Conservation (phyloP, 2,797 vertebrate genomes). For the Catostomus latipinnis region DNA sequence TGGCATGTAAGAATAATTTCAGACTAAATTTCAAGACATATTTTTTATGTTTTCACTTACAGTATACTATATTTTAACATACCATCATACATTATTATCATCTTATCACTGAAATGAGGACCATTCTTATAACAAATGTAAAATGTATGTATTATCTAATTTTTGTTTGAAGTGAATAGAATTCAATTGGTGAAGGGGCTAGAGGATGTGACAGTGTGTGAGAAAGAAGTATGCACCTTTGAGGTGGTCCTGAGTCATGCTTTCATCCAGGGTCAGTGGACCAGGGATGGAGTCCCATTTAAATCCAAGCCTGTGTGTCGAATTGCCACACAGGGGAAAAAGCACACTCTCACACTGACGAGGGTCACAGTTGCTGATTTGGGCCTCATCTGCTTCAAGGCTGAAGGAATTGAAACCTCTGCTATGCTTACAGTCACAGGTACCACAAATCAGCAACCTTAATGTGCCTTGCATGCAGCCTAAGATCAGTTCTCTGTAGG, state of each 20-base stretch:
- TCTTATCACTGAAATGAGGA: too few species aligned
- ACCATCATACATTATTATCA: neutral
- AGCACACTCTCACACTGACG: slow-evolving; percentile 82
- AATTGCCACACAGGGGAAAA: slow-evolving; percentile 80
- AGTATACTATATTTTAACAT: neutral
- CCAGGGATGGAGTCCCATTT: slow-evolving; percentile 81
- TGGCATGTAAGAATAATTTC: slow-evolving; percentile 47
- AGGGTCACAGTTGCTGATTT: slow-evolving; percentile 81
- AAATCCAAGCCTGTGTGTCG: slow-evolving; percentile 82
- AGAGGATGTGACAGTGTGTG: slow-evolving; percentile 78
- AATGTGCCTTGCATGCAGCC: neutral
- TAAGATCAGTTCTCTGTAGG: neutral
- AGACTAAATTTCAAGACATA: too few species aligned
- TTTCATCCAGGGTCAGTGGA: slow-evolving; percentile 86
- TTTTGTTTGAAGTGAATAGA: slow-evolving; percentile 81
- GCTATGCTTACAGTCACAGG: slow-evolving; percentile 86
- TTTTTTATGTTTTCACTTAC: neutral
- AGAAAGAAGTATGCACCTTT: slow-evolving; percentile 84
- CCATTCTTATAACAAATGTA: neutral
- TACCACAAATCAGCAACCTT: slow-evolving; percentile 61
- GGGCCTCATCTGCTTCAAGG: slow-evolving; percentile 85
- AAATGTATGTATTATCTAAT: neutral
- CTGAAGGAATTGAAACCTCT: slow-evolving; percentile 82
- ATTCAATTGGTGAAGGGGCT: slow-evolving; percentile 86
- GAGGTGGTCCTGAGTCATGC: slow-evolving; percentile 88